phyloP scores from a whole-genome alignment of 1,140 invertebrate genomes.

The Drosophila kepulauana region DNA sequence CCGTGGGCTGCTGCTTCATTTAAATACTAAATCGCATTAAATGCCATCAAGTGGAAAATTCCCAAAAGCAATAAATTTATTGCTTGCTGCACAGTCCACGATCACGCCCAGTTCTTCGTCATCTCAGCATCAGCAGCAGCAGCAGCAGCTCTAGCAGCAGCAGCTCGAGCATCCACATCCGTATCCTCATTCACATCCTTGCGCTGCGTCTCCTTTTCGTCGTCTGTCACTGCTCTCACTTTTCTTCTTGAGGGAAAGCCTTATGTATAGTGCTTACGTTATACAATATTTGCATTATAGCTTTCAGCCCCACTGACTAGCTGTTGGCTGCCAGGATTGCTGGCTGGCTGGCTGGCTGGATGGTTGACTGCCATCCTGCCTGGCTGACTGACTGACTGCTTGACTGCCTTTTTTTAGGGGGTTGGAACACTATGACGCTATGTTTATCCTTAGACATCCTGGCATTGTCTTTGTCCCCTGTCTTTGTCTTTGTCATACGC shows the following conservation, averaged over 20 bases:
- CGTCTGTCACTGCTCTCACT: conserved; percentile 50
- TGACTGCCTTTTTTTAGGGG: conserved; percentile 17
- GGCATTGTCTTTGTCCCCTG: conserved; percentile 48
- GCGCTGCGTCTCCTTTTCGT: conserved; percentile 8
- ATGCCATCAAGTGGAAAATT: conserved; percentile 83
- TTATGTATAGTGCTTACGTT: conserved; percentile 56
- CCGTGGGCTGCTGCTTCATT: conserved; percentile 65
- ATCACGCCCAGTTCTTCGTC: conserved; percentile 41
- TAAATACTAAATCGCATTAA: conserved; percentile 84
- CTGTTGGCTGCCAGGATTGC: conserved; percentile 6
- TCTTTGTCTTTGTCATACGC: conserved; percentile 59
- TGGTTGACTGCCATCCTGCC: conserved; percentile 4
- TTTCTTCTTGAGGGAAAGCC: conserved; percentile 60
- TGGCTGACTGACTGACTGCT: conserved; percentile 20
- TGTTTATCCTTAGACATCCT: conserved; percentile 69
- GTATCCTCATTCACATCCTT: conserved; percentile 9
- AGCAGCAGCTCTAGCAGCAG: not conserved
- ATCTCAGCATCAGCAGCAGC: not conserved
- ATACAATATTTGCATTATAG: conserved; percentile 81
- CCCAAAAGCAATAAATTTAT: conserved; percentile 83
- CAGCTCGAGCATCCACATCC: conserved; percentile 1
- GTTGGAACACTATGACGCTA: conserved; percentile 38
- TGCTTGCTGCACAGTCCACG: conserved; percentile 55
- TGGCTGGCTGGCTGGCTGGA: not conserved
- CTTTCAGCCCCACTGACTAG: conserved; percentile 39